Conservation (phyloP, 2,797 vertebrate species). For the Euthynnus affinis region DNA sequence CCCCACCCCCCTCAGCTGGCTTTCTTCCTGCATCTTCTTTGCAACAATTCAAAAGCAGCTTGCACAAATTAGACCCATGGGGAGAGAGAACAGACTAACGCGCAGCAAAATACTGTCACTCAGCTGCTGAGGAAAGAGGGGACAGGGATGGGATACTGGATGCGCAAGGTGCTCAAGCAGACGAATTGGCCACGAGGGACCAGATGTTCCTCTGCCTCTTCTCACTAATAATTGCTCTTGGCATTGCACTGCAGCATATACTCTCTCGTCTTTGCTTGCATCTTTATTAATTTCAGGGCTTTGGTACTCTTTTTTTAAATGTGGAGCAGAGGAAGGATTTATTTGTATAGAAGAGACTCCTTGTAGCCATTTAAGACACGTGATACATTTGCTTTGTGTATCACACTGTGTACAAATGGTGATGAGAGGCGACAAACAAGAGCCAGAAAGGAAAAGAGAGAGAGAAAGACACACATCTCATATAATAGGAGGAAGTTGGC, state of each 20-base stretch:
- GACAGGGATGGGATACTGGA: conserved; percentile 56
- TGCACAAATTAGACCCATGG: conserved; percentile 85
- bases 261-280: conserved; percentile 12
- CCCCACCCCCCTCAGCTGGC: conserved; percentile 72
- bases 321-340: conserved; percentile 26
- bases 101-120: conserved; percentile 77
- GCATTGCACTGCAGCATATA: conserved; percentile 33
- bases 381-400: conserved; percentile 7
- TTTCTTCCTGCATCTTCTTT: conserved; percentile 81
- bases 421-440: conserved; percentile 25
- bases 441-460: too few relatives aligned
- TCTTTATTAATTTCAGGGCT: conserved; percentile 33
- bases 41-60: conserved; percentile 81
- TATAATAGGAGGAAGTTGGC: conserved; percentile 54
- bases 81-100: conserved; percentile 70
- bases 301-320: conserved; percentile 26
- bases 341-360: neutral
- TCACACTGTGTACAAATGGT: conserved; percentile 28
- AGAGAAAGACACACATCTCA: conserved; percentile 7
- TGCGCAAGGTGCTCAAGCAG: conserved; percentile 58
- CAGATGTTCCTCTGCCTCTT: conserved; percentile 68
- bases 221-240: conserved; percentile 60
- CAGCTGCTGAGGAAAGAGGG: conserved; percentile 55
- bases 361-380: conserved; percentile 3
- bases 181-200: conserved; percentile 74